Conservation (phyloP, 2,797 vertebrate genomes). For the Sternarchorhynchus goeldii region DNA sequence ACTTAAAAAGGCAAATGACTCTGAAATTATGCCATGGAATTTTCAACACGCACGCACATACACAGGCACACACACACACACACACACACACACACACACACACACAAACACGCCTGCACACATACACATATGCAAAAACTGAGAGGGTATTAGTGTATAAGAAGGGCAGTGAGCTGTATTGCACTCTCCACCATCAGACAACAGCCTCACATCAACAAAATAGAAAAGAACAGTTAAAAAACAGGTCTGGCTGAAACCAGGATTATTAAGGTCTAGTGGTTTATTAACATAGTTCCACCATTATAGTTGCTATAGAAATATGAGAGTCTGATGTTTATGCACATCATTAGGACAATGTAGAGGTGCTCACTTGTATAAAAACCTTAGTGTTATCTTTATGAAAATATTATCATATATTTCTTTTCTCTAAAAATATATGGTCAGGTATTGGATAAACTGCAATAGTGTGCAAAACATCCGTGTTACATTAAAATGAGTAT, state of each 20-base stretch:
- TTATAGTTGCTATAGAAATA: not conserved
- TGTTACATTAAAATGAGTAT: too few species aligned
- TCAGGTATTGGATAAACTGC: too few species aligned
- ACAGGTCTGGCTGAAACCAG: constrained; percentile 13
- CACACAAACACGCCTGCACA: not conserved
- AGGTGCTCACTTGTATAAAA: too few species aligned
- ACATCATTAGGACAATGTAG: too few species aligned
- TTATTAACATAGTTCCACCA: constrained; percentile 14
- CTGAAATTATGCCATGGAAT: constrained; percentile 38
- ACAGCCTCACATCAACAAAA: constrained; percentile 31
- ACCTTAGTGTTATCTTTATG: too few species aligned
- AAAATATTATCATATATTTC: too few species aligned
- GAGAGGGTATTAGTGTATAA: not conserved
- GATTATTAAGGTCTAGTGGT: constrained; percentile 31
- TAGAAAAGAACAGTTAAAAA: constrained; percentile 29
- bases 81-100: constrained; percentile 13
- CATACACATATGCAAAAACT: too few species aligned
- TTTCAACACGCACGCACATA: not conserved
- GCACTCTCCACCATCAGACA: constrained; percentile 29
- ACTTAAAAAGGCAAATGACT: constrained; percentile 45
- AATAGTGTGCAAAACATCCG: too few species aligned
- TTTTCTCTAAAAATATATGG: too few species aligned
- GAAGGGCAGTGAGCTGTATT: constrained; percentile 2
- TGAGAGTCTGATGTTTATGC: not conserved
- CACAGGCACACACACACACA: constrained; percentile 5